These are phyloP conservation scores for Morpho helenor DNA, from an alignment of 2,888 invertebrate species.

Conservation along the genomic window DNA sequence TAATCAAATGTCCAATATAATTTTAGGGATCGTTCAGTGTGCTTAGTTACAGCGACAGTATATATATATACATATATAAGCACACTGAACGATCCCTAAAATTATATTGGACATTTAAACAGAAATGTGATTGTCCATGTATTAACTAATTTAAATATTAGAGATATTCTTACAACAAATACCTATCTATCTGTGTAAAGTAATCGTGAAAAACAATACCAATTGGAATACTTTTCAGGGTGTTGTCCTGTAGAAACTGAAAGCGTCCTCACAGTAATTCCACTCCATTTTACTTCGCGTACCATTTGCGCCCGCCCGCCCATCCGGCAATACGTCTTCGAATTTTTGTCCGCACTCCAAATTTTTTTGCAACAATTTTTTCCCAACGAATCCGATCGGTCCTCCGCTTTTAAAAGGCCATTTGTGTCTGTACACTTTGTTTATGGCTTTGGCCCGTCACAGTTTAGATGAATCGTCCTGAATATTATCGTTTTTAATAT, in stretches of 20 bases:
- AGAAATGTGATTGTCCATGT: too few relatives aligned
- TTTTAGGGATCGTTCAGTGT: too few relatives aligned
- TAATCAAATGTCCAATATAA: too few relatives aligned
- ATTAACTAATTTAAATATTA: too few relatives aligned
- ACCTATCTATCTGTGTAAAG: too few relatives aligned
- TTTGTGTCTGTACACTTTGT: slow-evolving; percentile 50
- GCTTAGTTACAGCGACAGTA: too few relatives aligned
- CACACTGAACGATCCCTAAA: too few relatives aligned
- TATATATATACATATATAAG: too few relatives aligned
- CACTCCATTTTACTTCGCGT: slow-evolving; percentile 30
- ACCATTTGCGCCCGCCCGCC: slow-evolving; percentile 33
- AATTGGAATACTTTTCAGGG: background rate
- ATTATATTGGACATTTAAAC: too few relatives aligned
- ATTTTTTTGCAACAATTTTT: slow-evolving; percentile 35
- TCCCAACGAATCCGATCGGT: slow-evolving; percentile 42
- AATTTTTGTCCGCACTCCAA: slow-evolving; percentile 32
- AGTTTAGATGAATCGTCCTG: slow-evolving; percentile 30
- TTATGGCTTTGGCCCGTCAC: slow-evolving; percentile 40
- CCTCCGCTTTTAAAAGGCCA: slow-evolving; percentile 48
- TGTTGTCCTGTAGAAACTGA: slow-evolving; percentile 4
- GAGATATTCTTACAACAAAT: too few relatives aligned
- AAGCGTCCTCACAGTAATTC: slow-evolving; percentile 21
- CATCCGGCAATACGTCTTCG: slow-evolving; percentile 35
- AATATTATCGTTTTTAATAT: slow-evolving; percentile 19
- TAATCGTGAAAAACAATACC: background rate